Percentiles rank a stretch among this genome's conserved stretches.
Evolutionary conservation across 2,888 invertebrate genomes (phyloP).

Genomic region (Biston betularia): DNA sequence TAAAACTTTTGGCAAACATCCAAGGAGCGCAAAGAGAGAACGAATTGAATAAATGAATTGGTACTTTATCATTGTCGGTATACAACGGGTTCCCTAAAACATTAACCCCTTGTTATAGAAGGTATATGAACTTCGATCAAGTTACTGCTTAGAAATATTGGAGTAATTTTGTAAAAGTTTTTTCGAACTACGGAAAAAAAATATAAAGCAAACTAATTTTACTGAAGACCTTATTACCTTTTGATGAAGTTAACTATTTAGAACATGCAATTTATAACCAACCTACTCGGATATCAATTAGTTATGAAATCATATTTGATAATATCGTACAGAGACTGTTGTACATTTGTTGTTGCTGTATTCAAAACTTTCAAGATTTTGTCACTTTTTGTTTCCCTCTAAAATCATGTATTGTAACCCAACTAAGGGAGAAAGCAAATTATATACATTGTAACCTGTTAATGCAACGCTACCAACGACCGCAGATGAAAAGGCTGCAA

Average conservation of each 20-base stretch:
- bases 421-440: slow-evolving; percentile 18
- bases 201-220: background rate
- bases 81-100: slow-evolving; percentile 43
- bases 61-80: slow-evolving; percentile 58
- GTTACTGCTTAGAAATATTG: slow-evolving; percentile 1
- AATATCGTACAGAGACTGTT: too few relatives aligned
- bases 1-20: slow-evolving; percentile 60
- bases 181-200: background rate
- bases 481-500: slow-evolving; percentile 51
- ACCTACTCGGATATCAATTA: too few relatives aligned
- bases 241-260: too few relatives aligned
- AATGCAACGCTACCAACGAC: slow-evolving; percentile 39
- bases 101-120: slow-evolving; percentile 25
- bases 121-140: slow-evolving; percentile 7
- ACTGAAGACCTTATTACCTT: background rate
- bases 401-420: background rate
- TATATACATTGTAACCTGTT: slow-evolving; percentile 47
- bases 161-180: background rate
- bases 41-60: slow-evolving; percentile 64
- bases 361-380: too few relatives aligned
- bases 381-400: background rate
- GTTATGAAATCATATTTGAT: too few relatives aligned
- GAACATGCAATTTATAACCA: too few relatives aligned
- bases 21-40: slow-evolving; percentile 51
- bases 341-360: too few relatives aligned